phyloP scores from a whole-genome alignment of 2,888 invertebrate species.

The Amphipoea oculea region DNA sequence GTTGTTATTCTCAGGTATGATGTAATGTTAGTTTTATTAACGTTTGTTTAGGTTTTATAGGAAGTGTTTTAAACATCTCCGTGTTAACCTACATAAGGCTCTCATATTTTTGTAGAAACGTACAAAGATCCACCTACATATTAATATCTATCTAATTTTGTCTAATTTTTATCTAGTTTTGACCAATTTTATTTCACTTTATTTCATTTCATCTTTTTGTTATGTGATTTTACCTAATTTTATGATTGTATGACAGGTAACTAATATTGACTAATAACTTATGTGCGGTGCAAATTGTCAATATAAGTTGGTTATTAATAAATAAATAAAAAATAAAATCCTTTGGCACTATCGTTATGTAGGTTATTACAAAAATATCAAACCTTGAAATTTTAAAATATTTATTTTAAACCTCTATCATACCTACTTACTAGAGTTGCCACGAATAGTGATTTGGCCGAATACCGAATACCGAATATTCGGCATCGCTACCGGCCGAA shows the following conservation, averaged over 20 bases:
- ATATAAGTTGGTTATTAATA: too few species aligned
- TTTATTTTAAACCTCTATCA: not conserved
- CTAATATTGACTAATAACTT: too few species aligned
- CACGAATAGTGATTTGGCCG: too few species aligned
- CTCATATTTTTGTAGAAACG: not conserved
- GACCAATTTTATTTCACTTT: too few species aligned
- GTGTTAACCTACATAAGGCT: not conserved
- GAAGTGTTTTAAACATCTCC: conserved; percentile 30
- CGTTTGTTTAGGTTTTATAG: conserved; percentile 20
- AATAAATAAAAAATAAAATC: not conserved
- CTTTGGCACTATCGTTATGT: not conserved
- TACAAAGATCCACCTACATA: not conserved
- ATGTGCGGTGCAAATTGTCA: too few species aligned
- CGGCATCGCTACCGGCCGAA: too few species aligned
- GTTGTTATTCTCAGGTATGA: conserved; percentile 17
- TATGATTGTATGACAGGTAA: too few species aligned
- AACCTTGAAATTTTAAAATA: not conserved
- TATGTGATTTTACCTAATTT: too few species aligned
- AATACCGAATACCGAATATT: too few species aligned
- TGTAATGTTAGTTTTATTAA: conserved; percentile 44
- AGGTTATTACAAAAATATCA: not conserved
- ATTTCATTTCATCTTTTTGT: too few species aligned
- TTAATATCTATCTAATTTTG: too few species aligned
- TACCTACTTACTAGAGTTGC: not conserved
- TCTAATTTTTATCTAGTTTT: too few species aligned